Conservation (phyloP, 2,113 vertebrate species). For the Canis aureus region DNA sequence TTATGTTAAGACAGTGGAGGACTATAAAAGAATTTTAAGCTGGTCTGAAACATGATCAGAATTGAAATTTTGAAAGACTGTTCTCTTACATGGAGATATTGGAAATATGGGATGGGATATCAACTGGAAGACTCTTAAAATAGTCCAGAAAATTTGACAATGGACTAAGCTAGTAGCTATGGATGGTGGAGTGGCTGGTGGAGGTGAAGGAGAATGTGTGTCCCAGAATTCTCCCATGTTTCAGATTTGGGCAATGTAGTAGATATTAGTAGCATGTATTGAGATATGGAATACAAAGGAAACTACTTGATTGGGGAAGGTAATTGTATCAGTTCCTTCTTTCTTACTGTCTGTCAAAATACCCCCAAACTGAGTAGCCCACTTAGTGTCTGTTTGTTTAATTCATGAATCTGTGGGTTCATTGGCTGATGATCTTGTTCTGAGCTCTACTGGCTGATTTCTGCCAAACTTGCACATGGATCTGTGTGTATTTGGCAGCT, state of each 20-base stretch:
- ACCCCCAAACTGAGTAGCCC: neutral
- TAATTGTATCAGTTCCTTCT: neutral
- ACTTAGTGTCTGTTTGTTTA: neutral
- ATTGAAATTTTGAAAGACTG: neutral
- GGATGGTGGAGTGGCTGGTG: neutral
- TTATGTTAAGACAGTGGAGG: neutral
- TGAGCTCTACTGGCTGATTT: neutral
- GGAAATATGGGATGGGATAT: neutral
- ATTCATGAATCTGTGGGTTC: neutral
- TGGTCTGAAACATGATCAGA: neutral
- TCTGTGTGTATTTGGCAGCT: neutral
- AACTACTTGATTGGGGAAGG: neutral
- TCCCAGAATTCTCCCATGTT: neutral
- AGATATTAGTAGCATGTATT: neutral
- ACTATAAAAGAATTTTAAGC: slow-evolving; percentile 5
- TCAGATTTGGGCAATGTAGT: neutral
- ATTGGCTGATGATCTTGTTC: neutral
- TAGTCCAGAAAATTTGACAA: neutral
- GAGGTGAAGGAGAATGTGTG: neutral
- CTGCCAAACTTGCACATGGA: neutral
- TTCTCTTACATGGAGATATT: neutral
- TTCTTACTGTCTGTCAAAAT: neutral
- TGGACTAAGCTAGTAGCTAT: neutral
- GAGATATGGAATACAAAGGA: neutral
- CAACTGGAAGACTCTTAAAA: neutral